Evolutionary conservation across 2,888 invertebrate genomes (phyloP).

Genomic region (Eilema sororculum): DNA sequence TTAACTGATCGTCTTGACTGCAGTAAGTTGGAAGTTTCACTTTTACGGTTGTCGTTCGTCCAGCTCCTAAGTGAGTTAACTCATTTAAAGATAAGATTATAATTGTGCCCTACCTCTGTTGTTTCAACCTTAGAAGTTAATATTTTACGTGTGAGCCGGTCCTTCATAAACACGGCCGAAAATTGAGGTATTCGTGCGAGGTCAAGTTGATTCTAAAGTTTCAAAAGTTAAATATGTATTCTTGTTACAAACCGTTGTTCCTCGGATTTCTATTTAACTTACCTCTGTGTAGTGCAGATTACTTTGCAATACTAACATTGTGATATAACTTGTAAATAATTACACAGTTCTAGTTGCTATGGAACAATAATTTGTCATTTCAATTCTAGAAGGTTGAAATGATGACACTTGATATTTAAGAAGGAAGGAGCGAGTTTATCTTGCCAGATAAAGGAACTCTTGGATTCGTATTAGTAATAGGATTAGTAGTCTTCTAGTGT

Average conservation of each 20-base stretch:
- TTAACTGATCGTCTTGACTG: conserved; percentile 2
- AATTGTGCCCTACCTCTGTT: background rate
- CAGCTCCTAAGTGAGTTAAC: background rate
- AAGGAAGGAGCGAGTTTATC: too few species aligned
- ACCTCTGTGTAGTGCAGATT: conserved; percentile 23
- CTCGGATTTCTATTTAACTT: conserved; percentile 33
- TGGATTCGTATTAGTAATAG: too few species aligned
- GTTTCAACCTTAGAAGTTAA: conserved; percentile 17
- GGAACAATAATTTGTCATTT: background rate
- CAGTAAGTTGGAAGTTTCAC: background rate
- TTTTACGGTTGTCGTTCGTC: conserved; percentile 8
- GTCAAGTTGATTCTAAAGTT: conserved; percentile 26
- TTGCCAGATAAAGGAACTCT: too few species aligned
- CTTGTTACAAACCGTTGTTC: conserved; percentile 31
- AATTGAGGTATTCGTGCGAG: conserved; percentile 20
- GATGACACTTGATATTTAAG: background rate
- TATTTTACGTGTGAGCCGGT: conserved; percentile 24
- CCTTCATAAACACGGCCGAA: conserved; percentile 26
- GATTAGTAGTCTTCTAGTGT: too few species aligned
- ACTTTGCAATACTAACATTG: conserved; percentile 16
- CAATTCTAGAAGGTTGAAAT: background rate
- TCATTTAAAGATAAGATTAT: conserved; percentile 14
- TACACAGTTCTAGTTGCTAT: background rate
- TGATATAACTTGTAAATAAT: background rate
- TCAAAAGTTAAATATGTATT: conserved; percentile 40